Percentiles rank a stretch among this genome's conserved stretches.
phyloP scores from a whole-genome alignment of 2,797 vertebrate genomes.

The Spinibarbus caldwelli region DNA sequence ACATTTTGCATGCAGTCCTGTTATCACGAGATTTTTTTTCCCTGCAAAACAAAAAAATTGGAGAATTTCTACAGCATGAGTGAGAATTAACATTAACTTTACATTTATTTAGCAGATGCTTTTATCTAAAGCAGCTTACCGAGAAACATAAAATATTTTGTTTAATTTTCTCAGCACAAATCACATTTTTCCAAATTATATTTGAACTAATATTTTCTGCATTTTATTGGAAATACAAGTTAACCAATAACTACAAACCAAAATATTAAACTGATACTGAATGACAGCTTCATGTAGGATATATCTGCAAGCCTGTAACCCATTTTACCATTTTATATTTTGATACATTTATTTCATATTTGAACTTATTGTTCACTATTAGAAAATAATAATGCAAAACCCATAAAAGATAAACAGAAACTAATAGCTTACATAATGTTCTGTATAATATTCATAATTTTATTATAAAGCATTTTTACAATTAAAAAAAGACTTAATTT shows the following conservation, averaged over 20 bases:
- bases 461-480: neutral
- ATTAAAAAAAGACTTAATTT: neutral
- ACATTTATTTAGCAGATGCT: neutral
- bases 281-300: neutral
- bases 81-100: neutral
- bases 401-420: neutral
- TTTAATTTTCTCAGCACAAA: neutral
- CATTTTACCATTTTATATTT: neutral
- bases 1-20: neutral
- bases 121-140: neutral
- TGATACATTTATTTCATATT: neutral
- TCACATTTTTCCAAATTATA: neutral
- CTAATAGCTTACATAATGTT: neutral
- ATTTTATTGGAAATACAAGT: neutral
- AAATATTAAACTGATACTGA: neutral
- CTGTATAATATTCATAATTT: neutral
- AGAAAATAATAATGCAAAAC: neutral
- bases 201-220: neutral
- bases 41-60: no score
- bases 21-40: neutral
- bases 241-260: neutral
- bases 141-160: neutral
- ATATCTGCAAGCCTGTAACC: neutral
- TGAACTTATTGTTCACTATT: neutral
- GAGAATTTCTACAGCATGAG: neutral